Base-by-base conservation (phyloP, 2,113 vertebrate species). In the Chroicocephalus ridibundus region DNA sequence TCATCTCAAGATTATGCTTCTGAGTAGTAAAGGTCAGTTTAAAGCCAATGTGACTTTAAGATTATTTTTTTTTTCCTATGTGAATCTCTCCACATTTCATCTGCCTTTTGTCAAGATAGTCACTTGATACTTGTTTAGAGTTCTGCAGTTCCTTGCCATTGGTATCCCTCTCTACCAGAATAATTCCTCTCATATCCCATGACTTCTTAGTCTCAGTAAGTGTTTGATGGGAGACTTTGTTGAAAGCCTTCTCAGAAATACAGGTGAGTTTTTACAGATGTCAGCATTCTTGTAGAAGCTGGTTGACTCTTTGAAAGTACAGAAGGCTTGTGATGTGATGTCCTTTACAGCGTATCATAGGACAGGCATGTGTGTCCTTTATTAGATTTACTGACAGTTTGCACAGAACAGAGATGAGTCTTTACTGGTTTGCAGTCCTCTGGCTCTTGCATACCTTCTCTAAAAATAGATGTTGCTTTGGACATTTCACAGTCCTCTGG, bases 391-490 rank as follows among this genome's bases (percentile, higher is more conserved):
- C 25, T 74, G 71, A 54, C 32, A 49, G 46, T 66, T 88, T 83
- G 76, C 38, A n/a, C 29, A 70, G 68, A 83, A 47, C 51, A 70
- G 83, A 90, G 68, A 61, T 88, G 86, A 82, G 68, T 61, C 76
- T 75, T 86, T 13, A 70, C 46, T 29, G 42, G 26, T 54, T 78
- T 83, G 61, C 42, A 60, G 54, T 90, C 62, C 69, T 72, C 38
- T 87, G 38, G 46, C 64, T 86, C 72, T 75, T 80, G 51, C 2
- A 9, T 83, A 19, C 29, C 32, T 70, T 76, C 60, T 82, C 88
- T 95, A 88, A 91, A 96, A 95, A 92, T 78, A 91, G 80, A 36
- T 88, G 55, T 9, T 88, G n/a, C n/a, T 90, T 86, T 88, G 55
- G 55, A 58, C 42, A 84, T 34, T 90, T 86, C 51, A 77, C 58